Evolutionary conservation across 2,797 vertebrate genomes (phyloP), one percentile per base, ranked within the genome.

Genomic region (Sciurus carolinensis): DNA sequence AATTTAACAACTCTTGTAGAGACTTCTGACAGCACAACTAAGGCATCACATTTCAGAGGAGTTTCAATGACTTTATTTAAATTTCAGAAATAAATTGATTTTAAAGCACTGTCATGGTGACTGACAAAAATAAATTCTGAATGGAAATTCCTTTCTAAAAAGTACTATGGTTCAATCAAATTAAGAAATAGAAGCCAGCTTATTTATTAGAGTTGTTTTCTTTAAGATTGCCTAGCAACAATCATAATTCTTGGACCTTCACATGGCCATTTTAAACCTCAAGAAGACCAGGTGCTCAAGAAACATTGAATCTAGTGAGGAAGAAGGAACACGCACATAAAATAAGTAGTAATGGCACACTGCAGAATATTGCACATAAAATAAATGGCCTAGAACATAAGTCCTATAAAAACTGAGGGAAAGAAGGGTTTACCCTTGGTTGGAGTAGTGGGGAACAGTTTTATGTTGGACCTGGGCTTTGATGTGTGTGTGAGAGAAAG

Each of bases 21-120:
- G 13, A 92, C 30, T 66, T 85, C 33, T 85, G 36, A 89, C 62
- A 28, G 6, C 47, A 82, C 0, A 66, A 28, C 12, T 54, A 80
- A 76, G 4, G 42, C 14, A 57, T n/a, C 64, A 62, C n/a, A 95
- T 90, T 92, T 87, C 57, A 82, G 28, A 57, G 83, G n/a, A 54
- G 15, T 75, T 96, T 91, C 71, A 80, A n/a, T 62, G 7, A 92
- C 79, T 92, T 94, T 85, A 90, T 44, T 96, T 72, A 69, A 94
- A 95, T 75, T 95, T 94, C n/a, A 72, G 42, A 80, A 92, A 77
- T 88, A 87, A 95, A 96, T 57, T 69, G 57, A 89, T 87, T 81
- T 92, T 59, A 24, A 64, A 82, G 5, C 12, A 36, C 26, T 76
- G 8, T 73, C 36, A 95, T 6, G 11, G 50, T 30, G 8, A 91